phyloP scores from a whole-genome alignment of 2,888 invertebrate species.

The Rhamnusium bicolor region DNA sequence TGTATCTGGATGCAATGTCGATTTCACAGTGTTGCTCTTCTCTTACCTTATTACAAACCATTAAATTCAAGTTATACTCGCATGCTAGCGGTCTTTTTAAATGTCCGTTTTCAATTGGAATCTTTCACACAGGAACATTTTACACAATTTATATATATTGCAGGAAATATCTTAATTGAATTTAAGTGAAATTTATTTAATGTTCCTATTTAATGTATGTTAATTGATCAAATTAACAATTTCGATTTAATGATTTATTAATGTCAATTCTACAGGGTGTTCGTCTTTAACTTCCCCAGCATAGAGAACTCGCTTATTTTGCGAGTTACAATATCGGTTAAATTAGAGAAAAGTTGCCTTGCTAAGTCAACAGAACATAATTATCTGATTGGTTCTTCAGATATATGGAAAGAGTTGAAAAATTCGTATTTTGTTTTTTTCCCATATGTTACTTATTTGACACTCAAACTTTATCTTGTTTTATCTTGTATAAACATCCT shows the following conservation, averaged over 20 bases:
- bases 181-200: slow-evolving; percentile 13
- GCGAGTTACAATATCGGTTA: neutral
- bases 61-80: slow-evolving; percentile 32
- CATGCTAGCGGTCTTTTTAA: slow-evolving; percentile 8
- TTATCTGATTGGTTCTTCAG: too few species aligned
- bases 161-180: slow-evolving; percentile 18
- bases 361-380: too few species aligned
- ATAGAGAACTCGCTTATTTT: too few species aligned
- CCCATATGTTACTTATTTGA: too few species aligned
- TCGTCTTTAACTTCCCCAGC: too few species aligned
- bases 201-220: neutral
- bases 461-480: too few species aligned
- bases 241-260: slow-evolving; percentile 13
- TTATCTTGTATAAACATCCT: too few species aligned
- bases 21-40: slow-evolving; percentile 54
- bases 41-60: slow-evolving; percentile 46
- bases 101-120: slow-evolving; percentile 21
- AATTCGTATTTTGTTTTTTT: too few species aligned
- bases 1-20: slow-evolving; percentile 62
- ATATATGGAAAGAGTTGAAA: too few species aligned
- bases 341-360: too few species aligned
- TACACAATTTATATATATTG: slow-evolving; percentile 3
- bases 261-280: neutral
- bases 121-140: neutral
- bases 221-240: neutral